phyloP scores from a whole-genome alignment of 2,113 vertebrate species.

The Piaya cayana region DNA sequence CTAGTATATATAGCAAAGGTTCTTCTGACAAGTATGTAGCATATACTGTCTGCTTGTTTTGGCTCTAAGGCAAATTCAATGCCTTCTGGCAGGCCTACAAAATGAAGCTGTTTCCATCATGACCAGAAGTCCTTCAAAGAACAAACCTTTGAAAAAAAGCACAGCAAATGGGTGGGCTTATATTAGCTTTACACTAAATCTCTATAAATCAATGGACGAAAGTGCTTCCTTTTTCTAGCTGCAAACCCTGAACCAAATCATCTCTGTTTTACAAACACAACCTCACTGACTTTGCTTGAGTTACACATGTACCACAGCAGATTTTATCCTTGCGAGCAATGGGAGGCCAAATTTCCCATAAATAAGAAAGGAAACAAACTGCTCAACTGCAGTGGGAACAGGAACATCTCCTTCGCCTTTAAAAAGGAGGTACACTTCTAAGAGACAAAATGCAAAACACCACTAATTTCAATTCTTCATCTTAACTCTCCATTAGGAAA shows the following conservation, averaged over 20 bases:
- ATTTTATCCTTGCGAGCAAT: background rate
- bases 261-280: background rate
- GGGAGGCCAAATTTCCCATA: background rate
- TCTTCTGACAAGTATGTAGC: background rate
- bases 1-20: background rate
- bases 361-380: background rate
- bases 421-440: background rate
- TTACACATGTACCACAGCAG: background rate
- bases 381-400: background rate
- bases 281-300: background rate
- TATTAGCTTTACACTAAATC: background rate
- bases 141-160: background rate
- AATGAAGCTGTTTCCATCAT: background rate
- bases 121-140: background rate
- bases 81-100: background rate
- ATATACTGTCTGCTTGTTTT: background rate
- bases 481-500: background rate
- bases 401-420: background rate
- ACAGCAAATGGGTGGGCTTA: background rate
- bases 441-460: background rate
- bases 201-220: background rate
- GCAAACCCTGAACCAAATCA: background rate
- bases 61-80: background rate
- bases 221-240: slow-evolving; percentile 16
- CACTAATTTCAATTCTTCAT: background rate